Conservation (phyloP, 1,140 invertebrate genomes). For the Caenorhabditis briggsae region DNA sequence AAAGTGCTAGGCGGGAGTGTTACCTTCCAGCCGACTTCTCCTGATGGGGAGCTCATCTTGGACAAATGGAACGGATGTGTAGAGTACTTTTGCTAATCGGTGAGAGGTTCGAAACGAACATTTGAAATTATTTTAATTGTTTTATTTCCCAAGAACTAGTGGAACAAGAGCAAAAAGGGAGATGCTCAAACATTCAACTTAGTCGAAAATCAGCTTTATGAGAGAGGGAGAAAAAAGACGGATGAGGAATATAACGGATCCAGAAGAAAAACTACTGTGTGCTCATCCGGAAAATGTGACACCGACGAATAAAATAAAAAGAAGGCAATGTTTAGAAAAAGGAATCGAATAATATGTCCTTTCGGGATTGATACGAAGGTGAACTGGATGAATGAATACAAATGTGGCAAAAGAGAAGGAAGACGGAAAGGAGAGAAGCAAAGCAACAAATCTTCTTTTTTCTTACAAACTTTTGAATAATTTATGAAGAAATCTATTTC, state of each 20-base stretch:
- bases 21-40: slow-evolving; percentile 23
- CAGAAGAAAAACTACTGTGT: slow-evolving; percentile 15
- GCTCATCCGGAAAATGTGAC: slow-evolving; percentile 52
- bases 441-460: slow-evolving; percentile 18
- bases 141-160: no score
- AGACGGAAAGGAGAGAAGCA: slow-evolving; percentile 6
- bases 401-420: slow-evolving; percentile 24
- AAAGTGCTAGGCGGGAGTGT: slow-evolving; percentile 19
- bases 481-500: slow-evolving; percentile 20
- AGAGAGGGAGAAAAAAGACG: neutral
- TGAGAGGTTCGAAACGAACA: neutral
- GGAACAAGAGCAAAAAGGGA: neutral
- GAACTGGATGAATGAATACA: slow-evolving; percentile 1
- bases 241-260: slow-evolving; percentile 37
- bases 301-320: slow-evolving; percentile 7
- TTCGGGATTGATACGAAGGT: slow-evolving; percentile 26
- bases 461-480: neutral
- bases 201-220: slow-evolving; percentile 10
- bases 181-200: neutral
- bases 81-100: neutral
- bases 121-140: neutral
- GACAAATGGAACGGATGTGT: slow-evolving; percentile 40
- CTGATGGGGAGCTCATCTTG: slow-evolving; percentile 7
- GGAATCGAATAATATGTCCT: slow-evolving; percentile 9
- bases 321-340: neutral